Base-by-base conservation (phyloP, 2,888 invertebrate species). In the Amorpha juglandis region DNA sequence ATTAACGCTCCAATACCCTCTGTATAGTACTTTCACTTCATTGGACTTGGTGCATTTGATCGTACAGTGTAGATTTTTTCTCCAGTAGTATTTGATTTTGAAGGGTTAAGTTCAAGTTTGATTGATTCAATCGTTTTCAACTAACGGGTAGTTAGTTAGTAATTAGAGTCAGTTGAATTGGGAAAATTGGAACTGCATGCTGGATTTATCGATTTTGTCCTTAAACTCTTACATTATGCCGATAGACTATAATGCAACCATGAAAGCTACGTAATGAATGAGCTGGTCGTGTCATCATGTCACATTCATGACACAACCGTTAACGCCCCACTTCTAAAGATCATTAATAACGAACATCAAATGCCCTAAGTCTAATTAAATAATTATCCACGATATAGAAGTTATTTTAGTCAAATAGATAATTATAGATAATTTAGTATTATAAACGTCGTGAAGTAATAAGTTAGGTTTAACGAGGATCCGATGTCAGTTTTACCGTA, bases 401-500 rank as follows among this genome's bases (percentile, higher is more conserved):
- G 42, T 58, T 42, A 42, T 58, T 42, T 35, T 38, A 11, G 12
- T 19, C 38, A 6, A 33, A 9, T 19, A 16, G 27, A 47, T 63
- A 63, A 48, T 48, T 45, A 9, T 19, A 16, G 27, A 47, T 63
- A 63, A 48, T 48, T 45, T 47, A 63, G 27, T 45, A n/a, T 48
- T 27, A 63, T 63, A 35, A 14, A 16, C 19, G 19, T 33, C 53
- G 12, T 52, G 8, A n/a, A 19, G 50, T 19, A 52, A 45, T 52
- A 52, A 48, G 45, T 35, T 50, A 48, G 50, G 6, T 55, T 52
- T 45, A 64, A 53, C 50, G 38, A 67, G 55, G 47, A 64, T 53
- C 19, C 12, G 21, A 62, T 52, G 62, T 67, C 64, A 51, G 53
- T 64, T 72, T 71, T 68, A 74, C 71, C 71, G 71, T 71, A 71